Base-by-base conservation (phyloP, 2,797 vertebrate species). In the Sebastes nivosus region DNA sequence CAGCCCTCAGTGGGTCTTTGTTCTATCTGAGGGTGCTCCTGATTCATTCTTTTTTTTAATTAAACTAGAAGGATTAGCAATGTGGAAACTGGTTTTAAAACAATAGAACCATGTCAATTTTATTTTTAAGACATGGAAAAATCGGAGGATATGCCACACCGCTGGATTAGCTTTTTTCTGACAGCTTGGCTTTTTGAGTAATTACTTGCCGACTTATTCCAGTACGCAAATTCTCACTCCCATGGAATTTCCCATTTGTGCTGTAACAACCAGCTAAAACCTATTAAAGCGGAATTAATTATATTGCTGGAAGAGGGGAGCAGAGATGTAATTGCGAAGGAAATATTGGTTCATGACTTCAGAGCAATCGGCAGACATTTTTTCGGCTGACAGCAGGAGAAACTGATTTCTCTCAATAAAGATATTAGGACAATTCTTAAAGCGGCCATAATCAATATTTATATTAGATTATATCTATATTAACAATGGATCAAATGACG, bases 231-330 rank as follows among this genome's bases (percentile, higher is more conserved):
- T 91, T 89, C 71, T 72, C 75, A 1, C 71, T 92, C 88, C 85
- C 83, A 70, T 87, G 85, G 72, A 90, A 88, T 81, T 89, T 81
- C 80, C 54, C 72, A 85, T 92, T 90, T 90, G 87, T 88, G 80
- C 84, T 84, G 66, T 83, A 89, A 92, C 86, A 86, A 88, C 80
- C 86, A 74, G 80, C 81, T 87, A 90, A 90, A 91, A 88, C 79
- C 90, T 75, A 89, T 93, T 91, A 85, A 88, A 89, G 64, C 34
- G 24, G 77, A 90, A 88, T 90, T 83, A 86, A 90, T 91, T 77
- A 87, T 54, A 30, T 64, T 59, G 54, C 74, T 77, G 77, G 70
- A 84, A 32, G 60, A 81, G 65, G 46, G 36, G 52, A 71, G 71
- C 50, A 64, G 75, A 60, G 66, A 69, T 81, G 24, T 72, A 70